Base-by-base conservation (phyloP, 1,140 invertebrate genomes). In the Cydia strobilella region DNA sequence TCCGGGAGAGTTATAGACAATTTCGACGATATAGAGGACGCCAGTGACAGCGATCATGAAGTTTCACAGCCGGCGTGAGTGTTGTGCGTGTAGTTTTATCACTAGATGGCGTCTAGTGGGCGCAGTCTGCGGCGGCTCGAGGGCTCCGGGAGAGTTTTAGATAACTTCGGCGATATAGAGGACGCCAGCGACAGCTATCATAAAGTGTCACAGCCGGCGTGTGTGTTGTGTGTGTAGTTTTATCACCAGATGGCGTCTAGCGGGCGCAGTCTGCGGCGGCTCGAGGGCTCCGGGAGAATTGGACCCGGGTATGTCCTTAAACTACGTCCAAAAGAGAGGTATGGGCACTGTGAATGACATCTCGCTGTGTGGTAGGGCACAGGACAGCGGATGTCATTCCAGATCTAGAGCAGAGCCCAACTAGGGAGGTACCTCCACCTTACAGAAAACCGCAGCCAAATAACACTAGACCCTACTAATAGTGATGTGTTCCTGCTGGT, bases 1-100 rank as follows among this genome's bases (percentile, higher is more conserved):
- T 93, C 90, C 10, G 93, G 93, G 23, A 82, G 91, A n/a, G 84
- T 93, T 81, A 93, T 93, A 74, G 93, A 93, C 84, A 93, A 93
- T 80, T 93, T 93, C 76, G 93, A 93, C 72, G 90, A 92, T 71
- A 87, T 93, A 13, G 93, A 92, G 10, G 90, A 87, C 72, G 81
- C 73, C 0, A 89, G 87, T 1, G 90, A 92, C 73, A 90, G 90
- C 0, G 90, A 92, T 71, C 81, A 88, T 80, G 90, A 93, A 73
- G 83, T 79, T n/a, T 81, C 82, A 23, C 89, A 90, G 42, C 84
- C 90, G 6, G 89, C 88, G 90, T 93, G 73, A 90, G 90, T 92
- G 18, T 59, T 23, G 7, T 23, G 9, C 12, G 7, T 23, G 9
- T 59, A 59, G 6, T 7, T 18, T 51, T 18, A 48, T 48, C 2